phyloP scores from a whole-genome alignment of 2,113 vertebrate genomes.

The Paracyprichromis sp. region DNA sequence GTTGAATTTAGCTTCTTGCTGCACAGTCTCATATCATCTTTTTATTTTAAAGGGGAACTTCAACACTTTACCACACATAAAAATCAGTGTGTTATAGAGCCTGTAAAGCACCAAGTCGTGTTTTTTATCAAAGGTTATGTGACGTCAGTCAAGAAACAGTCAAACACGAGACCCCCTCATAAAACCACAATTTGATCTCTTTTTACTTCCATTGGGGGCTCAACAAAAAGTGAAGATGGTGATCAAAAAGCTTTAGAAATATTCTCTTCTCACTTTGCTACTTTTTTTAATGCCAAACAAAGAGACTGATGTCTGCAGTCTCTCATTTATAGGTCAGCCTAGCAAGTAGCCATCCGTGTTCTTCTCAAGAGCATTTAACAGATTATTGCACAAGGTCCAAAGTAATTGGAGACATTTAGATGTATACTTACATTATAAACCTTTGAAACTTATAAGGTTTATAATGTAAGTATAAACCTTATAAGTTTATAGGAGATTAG shows the following conservation, averaged over 20 bases:
- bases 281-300: not conserved
- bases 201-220: not conserved
- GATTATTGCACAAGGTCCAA: not conserved
- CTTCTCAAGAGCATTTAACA: not conserved
- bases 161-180: not conserved
- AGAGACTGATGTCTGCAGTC: not conserved
- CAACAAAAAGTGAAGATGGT: not conserved
- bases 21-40: not conserved
- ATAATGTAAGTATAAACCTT: not conserved
- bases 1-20: not conserved
- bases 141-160: not conserved
- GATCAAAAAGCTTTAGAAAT: not conserved
- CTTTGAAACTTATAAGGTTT: not conserved
- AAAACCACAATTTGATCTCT: not conserved
- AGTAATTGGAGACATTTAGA: not conserved
- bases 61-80: not conserved
- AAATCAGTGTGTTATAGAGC: not conserved
- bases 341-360: fast-evolving
- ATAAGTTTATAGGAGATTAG: not conserved
- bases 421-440: not conserved
- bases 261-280: not conserved
- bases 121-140: not conserved
- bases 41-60: not conserved
- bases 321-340: not conserved
- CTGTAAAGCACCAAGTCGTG: not conserved